Conservation (phyloP, 2,888 invertebrate genomes). For the Meteorus cinctellus region DNA sequence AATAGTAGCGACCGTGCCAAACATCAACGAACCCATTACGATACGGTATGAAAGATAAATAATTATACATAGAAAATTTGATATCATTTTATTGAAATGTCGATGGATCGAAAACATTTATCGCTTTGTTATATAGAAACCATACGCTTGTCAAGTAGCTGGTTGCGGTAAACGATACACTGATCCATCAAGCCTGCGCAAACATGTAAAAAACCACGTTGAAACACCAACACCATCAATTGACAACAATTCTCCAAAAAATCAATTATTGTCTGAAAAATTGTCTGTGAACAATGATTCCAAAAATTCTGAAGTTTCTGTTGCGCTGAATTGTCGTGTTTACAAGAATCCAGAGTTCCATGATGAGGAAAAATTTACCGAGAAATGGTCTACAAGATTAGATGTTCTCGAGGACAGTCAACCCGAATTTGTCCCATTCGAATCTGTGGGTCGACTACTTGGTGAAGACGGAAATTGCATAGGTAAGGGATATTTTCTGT, state of each 20-base stretch:
- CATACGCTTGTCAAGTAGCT: constrained; percentile 90
- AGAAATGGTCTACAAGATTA: constrained; percentile 20
- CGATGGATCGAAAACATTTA: neutral
- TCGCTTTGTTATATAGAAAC: constrained; percentile 80
- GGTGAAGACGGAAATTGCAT: constrained; percentile 58
- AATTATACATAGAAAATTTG: neutral
- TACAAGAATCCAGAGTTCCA: neutral
- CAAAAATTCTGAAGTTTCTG: neutral
- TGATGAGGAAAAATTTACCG: neutral
- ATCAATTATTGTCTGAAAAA: neutral
- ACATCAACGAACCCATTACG: constrained; percentile 98
- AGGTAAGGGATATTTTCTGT: constrained; percentile 48
- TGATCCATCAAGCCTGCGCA: constrained; percentile 93
- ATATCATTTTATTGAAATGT: neutral
- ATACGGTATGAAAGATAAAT: constrained; percentile 81
- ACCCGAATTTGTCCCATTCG: constrained; percentile 69
- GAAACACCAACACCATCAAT: constrained; percentile 49
- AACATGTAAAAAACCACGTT: constrained; percentile 91
- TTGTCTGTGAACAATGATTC: neutral
- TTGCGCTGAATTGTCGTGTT: neutral
- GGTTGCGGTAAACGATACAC: constrained; percentile 95
- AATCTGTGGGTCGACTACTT: constrained; percentile 64
- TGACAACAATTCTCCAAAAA: neutral
- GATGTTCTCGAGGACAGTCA: constrained; percentile 58
- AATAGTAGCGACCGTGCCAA: constrained; percentile 99